Base-by-base conservation (phyloP, 2,797 vertebrate genomes). In the Micromesistius poutassou region DNA sequence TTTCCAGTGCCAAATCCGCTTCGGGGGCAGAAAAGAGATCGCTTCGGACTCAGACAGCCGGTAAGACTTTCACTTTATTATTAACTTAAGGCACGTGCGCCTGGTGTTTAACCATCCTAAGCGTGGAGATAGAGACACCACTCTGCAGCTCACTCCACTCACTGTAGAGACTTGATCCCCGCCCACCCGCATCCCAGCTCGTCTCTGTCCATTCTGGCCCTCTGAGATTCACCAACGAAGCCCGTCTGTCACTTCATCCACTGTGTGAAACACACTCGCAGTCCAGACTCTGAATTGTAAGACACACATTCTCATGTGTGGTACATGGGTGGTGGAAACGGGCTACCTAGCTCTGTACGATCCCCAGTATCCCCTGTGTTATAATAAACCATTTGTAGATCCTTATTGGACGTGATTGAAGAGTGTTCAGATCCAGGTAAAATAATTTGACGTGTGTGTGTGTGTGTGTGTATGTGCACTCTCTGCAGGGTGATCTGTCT, bases 41-140 rank as follows among this genome's bases (percentile, higher is more conserved):
- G 98, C 98, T 71, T 97, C 98, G 0, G 98, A 99, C 93, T 96
- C 96, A 8, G 98, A 99, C 90, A 99, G 98, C 95, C 96, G 98
- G 98, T 99, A 90, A 94, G 85, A 38, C 33, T 9, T 13, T 3
- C 2, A 75, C 31, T 33, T 72, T 1, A 0, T 74, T 30, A 30
- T 30, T 46, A 2, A 5, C 22, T 3, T 4, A 7, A 62, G 55
- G 22, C 55, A 22, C 46, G 46, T 0, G 8, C 1, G 55, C 55
- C 46, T 55, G 19, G 19, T n/a, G 22, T 3, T 62, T 6, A 62
- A 8, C 22, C 22, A 25, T 62, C 55, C 50, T 62, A 3, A 25
- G 5, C 22, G n/a, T 62, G 55, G 55, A 62, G 5, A 50, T 6
- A 1, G 40, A 38, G 46, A 50, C 16, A 6, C 25, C 62, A 16